These are phyloP conservation scores for Hydrozoanthus gracilis DNA, from an alignment of 92 coral and sea anemone genomes.

Conservation along the genomic window DNA sequence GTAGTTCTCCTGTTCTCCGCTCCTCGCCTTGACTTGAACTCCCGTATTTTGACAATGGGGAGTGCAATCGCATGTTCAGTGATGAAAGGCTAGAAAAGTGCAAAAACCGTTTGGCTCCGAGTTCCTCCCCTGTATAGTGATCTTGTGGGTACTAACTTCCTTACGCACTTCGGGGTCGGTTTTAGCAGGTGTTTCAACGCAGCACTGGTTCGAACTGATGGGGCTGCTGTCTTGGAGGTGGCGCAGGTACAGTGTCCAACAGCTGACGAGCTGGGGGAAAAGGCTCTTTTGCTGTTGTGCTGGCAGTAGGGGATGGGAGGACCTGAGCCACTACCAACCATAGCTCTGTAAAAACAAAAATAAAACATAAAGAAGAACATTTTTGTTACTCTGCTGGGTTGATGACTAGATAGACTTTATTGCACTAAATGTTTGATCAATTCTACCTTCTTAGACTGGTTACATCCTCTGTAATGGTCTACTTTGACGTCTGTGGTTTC, in stretches of 20 bases:
- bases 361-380: neutral
- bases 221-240: neutral
- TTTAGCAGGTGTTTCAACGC: too few species aligned
- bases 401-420: neutral
- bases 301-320: slow-evolving; percentile 22
- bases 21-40: too few species aligned
- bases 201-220: neutral
- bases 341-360: neutral
- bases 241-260: slow-evolving; percentile 43
- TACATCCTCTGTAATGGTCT: neutral
- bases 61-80: too few species aligned
- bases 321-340: slow-evolving; percentile 38
- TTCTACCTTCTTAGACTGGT: too few species aligned
- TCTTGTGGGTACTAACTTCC: too few species aligned
- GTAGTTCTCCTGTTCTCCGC: too few species aligned
- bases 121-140: too few species aligned
- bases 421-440: too few species aligned
- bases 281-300: slow-evolving; percentile 29
- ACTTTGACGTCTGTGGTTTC: slow-evolving; percentile 15
- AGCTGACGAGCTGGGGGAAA: slow-evolving; percentile 44
- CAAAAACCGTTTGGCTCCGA: too few species aligned
- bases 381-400: neutral
- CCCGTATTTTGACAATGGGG: too few species aligned
- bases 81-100: too few species aligned
- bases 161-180: too few species aligned